phyloP scores from a whole-genome alignment of 2,888 invertebrate species.

The Junonia oenone region DNA sequence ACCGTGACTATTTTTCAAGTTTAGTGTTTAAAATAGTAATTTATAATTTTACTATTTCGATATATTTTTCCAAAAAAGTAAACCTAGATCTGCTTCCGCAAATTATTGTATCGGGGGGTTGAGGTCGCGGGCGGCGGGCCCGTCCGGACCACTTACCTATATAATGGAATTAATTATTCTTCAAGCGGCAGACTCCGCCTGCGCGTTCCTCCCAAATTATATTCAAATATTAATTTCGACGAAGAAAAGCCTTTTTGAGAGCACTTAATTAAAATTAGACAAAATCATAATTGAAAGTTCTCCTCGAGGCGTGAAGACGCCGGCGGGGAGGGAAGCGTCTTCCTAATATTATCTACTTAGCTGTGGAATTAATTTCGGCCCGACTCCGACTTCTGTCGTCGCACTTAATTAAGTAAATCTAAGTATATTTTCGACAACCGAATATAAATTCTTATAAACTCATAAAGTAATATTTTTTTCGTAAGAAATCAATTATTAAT shows the following conservation, averaged over 20 bases:
- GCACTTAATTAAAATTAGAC: slow-evolving; percentile 80
- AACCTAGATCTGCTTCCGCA: not conserved
- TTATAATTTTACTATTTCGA: too few species aligned
- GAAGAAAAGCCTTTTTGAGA: slow-evolving; percentile 78
- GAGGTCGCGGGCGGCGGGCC: slow-evolving; percentile 34
- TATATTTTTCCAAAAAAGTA: too few species aligned
- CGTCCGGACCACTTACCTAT: slow-evolving; percentile 62
- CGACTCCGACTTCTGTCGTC: slow-evolving; percentile 50
- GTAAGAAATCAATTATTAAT: too few species aligned
- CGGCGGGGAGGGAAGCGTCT: slow-evolving; percentile 52
- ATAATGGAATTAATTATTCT: slow-evolving; percentile 78
- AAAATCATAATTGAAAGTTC: slow-evolving; percentile 80
- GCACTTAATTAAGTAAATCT: slow-evolving; percentile 62
- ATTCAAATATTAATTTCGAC: slow-evolving; percentile 80
- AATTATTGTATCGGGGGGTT: slow-evolving; percentile 4
- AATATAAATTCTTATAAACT: not conserved
- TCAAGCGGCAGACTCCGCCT: slow-evolving; percentile 77
- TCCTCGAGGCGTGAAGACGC: slow-evolving; percentile 76
- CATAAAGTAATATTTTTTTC: not conserved
- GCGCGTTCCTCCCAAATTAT: slow-evolving; percentile 77
- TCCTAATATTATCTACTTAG: slow-evolving; percentile 76
- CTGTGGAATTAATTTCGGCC: slow-evolving; percentile 68
- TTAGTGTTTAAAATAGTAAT: too few species aligned
- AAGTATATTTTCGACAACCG: slow-evolving; percentile 44
- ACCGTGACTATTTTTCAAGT: not conserved